Evolutionary conservation across 1,140 invertebrate genomes (phyloP).

Genomic region (Holcopasites calliopsidis): DNA sequence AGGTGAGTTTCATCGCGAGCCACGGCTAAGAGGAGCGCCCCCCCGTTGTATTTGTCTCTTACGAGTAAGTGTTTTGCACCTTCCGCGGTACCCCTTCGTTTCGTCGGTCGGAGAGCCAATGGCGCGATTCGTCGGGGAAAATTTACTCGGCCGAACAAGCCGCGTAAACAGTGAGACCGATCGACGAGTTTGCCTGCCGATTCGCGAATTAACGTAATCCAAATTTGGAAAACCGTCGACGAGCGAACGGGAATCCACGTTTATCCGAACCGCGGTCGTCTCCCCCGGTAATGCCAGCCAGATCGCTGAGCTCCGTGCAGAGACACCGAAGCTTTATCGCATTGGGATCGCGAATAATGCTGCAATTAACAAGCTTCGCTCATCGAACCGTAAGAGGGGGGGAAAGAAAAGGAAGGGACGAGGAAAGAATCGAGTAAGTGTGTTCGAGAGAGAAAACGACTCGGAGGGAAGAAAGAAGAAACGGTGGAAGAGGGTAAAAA

Average conservation of each 20-base stretch:
- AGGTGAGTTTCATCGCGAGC: slow-evolving; percentile 73
- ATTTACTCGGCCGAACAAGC: background rate
- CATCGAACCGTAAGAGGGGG: too few relatives aligned
- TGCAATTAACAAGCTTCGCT: slow-evolving; percentile 18
- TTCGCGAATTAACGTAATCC: background rate
- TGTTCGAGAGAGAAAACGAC: background rate
- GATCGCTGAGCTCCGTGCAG: background rate
- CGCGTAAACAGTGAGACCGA: background rate
- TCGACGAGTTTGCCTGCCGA: background rate
- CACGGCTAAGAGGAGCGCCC: slow-evolving; percentile 58
- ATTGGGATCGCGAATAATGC: slow-evolving; percentile 37
- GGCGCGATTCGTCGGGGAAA: background rate
- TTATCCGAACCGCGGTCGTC: background rate
- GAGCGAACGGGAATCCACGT: too few relatives aligned
- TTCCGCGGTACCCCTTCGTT: slow-evolving; percentile 41
- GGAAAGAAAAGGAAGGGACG: background rate
- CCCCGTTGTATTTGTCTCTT: slow-evolving; percentile 40
- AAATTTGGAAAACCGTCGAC: background rate
- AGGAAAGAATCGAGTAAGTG: background rate
- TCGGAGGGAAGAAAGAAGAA: background rate
- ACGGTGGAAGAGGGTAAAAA: background rate
- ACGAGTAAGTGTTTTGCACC: slow-evolving; percentile 59
- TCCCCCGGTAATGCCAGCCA: too few relatives aligned
- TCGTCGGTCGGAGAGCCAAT: slow-evolving; percentile 6
- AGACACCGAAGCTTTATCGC: slow-evolving; percentile 28